Evolutionary conservation across 23 tunicate genomes (phyloP).

Genomic region (Halocynthia roretzi): DNA sequence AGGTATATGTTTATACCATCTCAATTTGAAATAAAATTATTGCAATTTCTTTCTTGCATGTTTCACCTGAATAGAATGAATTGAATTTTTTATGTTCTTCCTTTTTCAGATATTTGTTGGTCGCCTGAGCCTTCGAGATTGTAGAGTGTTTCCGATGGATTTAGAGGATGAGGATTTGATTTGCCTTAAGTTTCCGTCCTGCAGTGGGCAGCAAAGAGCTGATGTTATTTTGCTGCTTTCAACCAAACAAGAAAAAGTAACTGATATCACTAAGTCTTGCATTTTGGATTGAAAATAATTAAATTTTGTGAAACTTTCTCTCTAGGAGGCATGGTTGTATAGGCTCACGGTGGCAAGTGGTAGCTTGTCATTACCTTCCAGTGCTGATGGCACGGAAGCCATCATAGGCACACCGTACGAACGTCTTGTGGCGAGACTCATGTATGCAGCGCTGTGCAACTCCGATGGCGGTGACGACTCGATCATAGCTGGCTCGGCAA

Average conservation of each 20-base stretch:
- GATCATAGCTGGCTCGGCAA: conserved; percentile 1
- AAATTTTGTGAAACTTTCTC: neutral
- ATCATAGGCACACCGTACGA: conserved; percentile 29
- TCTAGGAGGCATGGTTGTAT: conserved; percentile 27
- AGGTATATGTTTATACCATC: neutral
- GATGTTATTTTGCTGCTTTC: conserved; percentile 48
- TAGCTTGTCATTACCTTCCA: conserved; percentile 8
- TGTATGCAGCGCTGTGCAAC: conserved; percentile 23
- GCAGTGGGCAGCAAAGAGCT: conserved; percentile 16
- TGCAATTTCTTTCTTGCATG: no score
- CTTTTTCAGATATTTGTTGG: conserved; percentile 20
- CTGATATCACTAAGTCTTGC: neutral
- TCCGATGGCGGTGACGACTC: conserved; percentile 16
- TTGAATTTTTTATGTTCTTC: neutral
- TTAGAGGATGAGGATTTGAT: conserved; percentile 6
- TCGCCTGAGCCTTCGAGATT: conserved; percentile 7
- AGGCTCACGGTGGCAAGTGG: conserved; percentile 28
- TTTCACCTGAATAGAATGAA: no score
- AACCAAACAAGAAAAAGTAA: conserved; percentile 59
- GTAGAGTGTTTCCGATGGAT: conserved; percentile 1
- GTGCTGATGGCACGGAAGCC: neutral
- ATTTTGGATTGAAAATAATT: neutral
- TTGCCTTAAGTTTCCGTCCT: conserved; percentile 15
- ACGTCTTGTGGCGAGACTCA: conserved; percentile 35
- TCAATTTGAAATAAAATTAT: no score